Conservation (phyloP, 35 echinoderm and acorn worm species). For the Lytechinus variegatus region DNA sequence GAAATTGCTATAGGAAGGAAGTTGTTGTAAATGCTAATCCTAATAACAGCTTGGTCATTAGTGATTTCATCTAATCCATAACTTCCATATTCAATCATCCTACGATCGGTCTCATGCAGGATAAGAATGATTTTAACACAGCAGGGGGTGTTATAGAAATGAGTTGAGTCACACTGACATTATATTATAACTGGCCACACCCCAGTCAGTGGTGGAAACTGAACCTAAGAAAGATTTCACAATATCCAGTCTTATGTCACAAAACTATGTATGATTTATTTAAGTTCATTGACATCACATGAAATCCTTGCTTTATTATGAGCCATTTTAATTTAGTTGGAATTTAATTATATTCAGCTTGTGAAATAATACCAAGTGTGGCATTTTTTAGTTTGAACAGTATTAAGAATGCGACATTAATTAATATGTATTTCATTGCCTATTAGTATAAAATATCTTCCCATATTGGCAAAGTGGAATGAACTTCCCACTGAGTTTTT, state of each 20-base stretch:
- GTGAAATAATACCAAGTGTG: too few relatives aligned
- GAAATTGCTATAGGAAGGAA: neutral
- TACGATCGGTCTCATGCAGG: neutral
- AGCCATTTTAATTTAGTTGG: too few relatives aligned
- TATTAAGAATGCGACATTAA: too few relatives aligned
- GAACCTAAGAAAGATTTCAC: neutral
- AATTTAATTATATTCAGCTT: too few relatives aligned
- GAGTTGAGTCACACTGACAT: neutral
- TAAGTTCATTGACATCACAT: neutral
- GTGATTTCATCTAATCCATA: neutral
- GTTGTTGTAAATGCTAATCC: neutral
- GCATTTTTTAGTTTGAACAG: too few relatives aligned
- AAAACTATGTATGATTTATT: too few relatives aligned
- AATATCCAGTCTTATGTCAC: too few relatives aligned
- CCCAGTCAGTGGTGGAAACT: neutral
- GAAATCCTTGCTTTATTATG: neutral
- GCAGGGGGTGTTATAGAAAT: neutral
- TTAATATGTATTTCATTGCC: too few relatives aligned
- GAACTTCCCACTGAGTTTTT: too few relatives aligned
- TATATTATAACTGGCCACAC: neutral
- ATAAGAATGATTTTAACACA: neutral
- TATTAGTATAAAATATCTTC: too few relatives aligned
- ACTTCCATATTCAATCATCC: slow-evolving; percentile 11
- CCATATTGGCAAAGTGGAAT: too few relatives aligned
- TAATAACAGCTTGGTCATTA: neutral